Evolutionary conservation across 2,888 invertebrate genomes (phyloP).

Genomic region (Chaetogeoica ovagalla): DNA sequence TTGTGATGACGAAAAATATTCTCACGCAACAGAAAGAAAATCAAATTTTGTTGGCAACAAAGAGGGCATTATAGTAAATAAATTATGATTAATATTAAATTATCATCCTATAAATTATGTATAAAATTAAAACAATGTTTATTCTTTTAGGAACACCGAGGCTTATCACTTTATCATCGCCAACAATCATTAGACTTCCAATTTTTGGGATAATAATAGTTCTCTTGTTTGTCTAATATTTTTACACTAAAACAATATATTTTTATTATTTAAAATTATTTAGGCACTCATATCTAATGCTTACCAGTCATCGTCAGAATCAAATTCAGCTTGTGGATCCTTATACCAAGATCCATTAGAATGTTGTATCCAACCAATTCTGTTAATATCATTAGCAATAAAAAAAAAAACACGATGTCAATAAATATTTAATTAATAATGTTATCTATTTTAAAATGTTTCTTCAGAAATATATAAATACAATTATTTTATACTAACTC

Average conservation of each 20-base stretch:
- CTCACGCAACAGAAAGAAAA: constrained; percentile 49
- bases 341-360: constrained; percentile 56
- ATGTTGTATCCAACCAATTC: constrained; percentile 57
- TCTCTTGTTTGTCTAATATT: constrained; percentile 11
- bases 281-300: constrained; percentile 24
- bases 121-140: not conserved
- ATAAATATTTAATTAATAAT: constrained; percentile 28
- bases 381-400: constrained; percentile 44
- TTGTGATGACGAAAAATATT: constrained; percentile 48
- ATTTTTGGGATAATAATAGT: constrained; percentile 39
- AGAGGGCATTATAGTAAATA: constrained; percentile 12
- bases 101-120: not conserved
- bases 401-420: constrained; percentile 11
- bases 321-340: constrained; percentile 57
- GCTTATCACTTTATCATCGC: constrained; percentile 39
- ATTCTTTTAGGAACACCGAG: constrained; percentile 43
- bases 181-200: constrained; percentile 50
- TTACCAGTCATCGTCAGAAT: constrained; percentile 56
- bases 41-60: constrained; percentile 43
- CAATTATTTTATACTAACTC: constrained; percentile 33
- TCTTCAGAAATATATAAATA: constrained; percentile 31
- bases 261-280: constrained; percentile 19
- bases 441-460: constrained; percentile 25
- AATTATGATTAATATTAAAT: not conserved
- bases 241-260: constrained; percentile 42